phyloP scores from a whole-genome alignment of 2,113 vertebrate species.

The Crotalus horridus region DNA sequence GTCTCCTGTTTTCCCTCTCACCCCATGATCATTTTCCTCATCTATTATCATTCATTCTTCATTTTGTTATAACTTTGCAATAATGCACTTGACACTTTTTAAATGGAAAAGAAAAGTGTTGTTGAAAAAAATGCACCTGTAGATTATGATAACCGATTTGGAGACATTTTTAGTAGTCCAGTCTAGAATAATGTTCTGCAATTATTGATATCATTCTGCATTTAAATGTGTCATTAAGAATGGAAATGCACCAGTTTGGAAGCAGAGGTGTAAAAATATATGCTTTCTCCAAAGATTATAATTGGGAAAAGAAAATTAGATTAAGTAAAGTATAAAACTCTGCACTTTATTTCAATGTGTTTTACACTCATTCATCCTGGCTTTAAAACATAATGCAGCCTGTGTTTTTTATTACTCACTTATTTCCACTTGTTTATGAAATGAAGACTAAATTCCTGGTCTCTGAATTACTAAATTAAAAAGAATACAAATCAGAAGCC shows the following conservation, averaged over 20 bases:
- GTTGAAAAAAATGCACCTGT: background rate
- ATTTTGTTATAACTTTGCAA: background rate
- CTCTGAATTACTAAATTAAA: conserved; percentile 5
- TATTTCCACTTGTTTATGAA: conserved; percentile 13
- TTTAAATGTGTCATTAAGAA: conserved; percentile 23
- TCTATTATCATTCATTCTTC: background rate
- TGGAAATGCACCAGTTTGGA: conserved; percentile 12
- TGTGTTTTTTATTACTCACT: background rate
- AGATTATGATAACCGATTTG: background rate
- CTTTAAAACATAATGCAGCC: background rate
- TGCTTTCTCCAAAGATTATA: background rate
- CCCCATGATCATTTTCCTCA: background rate
- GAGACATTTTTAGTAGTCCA: background rate
- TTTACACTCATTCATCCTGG: background rate
- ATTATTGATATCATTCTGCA: background rate
- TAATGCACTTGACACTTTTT: background rate
- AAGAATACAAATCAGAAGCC: background rate
- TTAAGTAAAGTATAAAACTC: conserved; percentile 2
- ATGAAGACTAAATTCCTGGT: background rate
- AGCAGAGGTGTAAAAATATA: background rate
- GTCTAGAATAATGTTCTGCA: background rate
- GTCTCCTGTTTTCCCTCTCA: background rate
- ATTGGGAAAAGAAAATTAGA: conserved; percentile 15
- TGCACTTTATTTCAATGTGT: conserved; percentile 21
- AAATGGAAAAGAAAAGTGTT: background rate